Percentiles rank a stretch among this genome's conserved stretches.
Evolutionary conservation across 2,888 invertebrate genomes (phyloP).

Genomic region (Mesoligia furuncula): DNA sequence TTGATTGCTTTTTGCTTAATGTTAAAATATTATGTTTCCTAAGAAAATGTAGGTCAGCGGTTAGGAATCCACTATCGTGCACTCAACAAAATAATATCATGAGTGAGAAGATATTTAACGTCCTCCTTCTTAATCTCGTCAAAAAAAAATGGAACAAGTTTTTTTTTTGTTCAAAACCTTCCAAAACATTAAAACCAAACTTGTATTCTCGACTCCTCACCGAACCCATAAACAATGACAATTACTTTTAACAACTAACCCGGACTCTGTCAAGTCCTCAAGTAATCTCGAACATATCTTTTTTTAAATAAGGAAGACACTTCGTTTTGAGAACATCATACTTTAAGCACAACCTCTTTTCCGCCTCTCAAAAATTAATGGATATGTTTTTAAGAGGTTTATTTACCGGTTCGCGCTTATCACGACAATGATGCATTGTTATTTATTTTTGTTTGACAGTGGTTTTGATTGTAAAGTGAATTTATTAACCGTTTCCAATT

Average conservation of each 20-base stretch:
- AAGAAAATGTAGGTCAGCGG: not conserved
- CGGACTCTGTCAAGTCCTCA: constrained; percentile 50
- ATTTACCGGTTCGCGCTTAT: constrained; percentile 46
- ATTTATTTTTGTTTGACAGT: constrained; percentile 48
- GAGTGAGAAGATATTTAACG: not conserved
- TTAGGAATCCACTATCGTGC: not conserved
- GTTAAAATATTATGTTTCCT: not conserved
- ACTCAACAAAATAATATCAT: not conserved
- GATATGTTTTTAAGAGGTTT: constrained; percentile 54
- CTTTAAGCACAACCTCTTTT: constrained; percentile 52
- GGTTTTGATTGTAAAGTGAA: constrained; percentile 28
- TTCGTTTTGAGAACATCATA: constrained; percentile 47
- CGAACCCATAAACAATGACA: constrained; percentile 48
- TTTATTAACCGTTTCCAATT: constrained; percentile 27
- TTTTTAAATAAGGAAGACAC: constrained; percentile 60
- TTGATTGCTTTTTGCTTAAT: not conserved
- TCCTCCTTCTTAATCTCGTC: not conserved
- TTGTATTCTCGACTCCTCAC: not conserved
- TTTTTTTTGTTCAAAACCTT: not conserved
- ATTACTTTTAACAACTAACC: constrained; percentile 49
- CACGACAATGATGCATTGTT: constrained; percentile 44
- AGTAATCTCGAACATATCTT: constrained; percentile 54
- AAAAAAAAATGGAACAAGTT: not conserved
- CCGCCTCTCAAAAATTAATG: constrained; percentile 59
- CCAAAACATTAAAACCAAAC: not conserved